Evolutionary conservation across 2,888 invertebrate genomes (phyloP).

Genomic region (Sceliomorpha sp.): DNA sequence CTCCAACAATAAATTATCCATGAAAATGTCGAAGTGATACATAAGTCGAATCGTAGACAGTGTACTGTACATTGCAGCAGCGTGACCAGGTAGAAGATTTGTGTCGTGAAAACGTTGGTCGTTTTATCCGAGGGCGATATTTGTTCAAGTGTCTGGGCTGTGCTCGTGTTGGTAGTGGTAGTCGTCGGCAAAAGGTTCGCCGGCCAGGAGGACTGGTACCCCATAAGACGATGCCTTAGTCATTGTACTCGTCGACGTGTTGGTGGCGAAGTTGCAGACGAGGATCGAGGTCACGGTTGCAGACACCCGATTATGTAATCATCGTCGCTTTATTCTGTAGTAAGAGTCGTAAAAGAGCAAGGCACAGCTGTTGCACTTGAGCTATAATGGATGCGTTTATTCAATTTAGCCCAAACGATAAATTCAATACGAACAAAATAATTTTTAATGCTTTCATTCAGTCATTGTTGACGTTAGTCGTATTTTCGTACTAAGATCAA

Average conservation of each 20-base stretch:
- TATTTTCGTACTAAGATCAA: too few species aligned
- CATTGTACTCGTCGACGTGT: slow-evolving; percentile 39
- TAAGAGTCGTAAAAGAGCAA: slow-evolving; percentile 27
- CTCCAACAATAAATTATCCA: neutral
- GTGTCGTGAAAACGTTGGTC: slow-evolving; percentile 57
- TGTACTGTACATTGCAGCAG: slow-evolving; percentile 9
- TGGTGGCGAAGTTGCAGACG: slow-evolving; percentile 57
- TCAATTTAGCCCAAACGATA: slow-evolving; percentile 21
- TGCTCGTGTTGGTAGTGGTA: slow-evolving; percentile 46
- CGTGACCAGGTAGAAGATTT: slow-evolving; percentile 58
- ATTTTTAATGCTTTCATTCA: slow-evolving; percentile 10
- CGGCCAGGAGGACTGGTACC: slow-evolving; percentile 13
- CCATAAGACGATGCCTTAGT: slow-evolving; percentile 41
- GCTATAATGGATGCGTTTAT: slow-evolving; percentile 28
- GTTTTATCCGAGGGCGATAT: slow-evolving; percentile 62
- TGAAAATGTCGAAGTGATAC: slow-evolving; percentile 2
- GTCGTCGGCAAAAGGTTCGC: slow-evolving; percentile 31
- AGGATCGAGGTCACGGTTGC: slow-evolving; percentile 72
- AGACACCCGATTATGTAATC: slow-evolving; percentile 66
- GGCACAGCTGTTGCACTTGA: slow-evolving; percentile 36
- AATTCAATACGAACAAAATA: slow-evolving; percentile 9
- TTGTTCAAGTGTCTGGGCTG: slow-evolving; percentile 59
- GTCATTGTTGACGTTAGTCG: too few species aligned
- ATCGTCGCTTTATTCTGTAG: slow-evolving; percentile 31
- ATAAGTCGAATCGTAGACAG: slow-evolving; percentile 12